Percentiles rank a stretch among this genome's conserved stretches.
Conservation (phyloP, 2,797 vertebrate species). For the Macroramphosus scolopax region DNA sequence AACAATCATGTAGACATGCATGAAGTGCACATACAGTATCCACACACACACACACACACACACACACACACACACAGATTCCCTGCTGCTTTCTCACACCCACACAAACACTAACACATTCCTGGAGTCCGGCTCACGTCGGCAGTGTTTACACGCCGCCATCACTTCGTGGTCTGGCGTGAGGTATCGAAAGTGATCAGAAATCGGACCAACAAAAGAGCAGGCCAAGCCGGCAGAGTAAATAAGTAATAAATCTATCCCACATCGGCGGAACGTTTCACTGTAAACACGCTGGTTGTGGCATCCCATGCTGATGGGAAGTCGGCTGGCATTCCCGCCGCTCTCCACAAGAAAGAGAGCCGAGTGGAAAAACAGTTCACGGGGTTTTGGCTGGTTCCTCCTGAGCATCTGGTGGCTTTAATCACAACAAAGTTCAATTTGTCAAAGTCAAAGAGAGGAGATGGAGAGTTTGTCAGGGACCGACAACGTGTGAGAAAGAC, state of each 20-base stretch:
- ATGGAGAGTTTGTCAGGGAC: conserved; percentile 16
- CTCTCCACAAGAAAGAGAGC: conserved; percentile 69
- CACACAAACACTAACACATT: conserved; percentile 56
- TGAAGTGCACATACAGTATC: neutral
- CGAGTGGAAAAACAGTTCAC: conserved; percentile 54
- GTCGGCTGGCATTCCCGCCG: conserved; percentile 66
- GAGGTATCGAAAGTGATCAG: conserved; percentile 73
- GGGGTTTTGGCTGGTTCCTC: conserved; percentile 33
- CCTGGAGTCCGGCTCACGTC: conserved; percentile 39
- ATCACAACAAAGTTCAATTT: conserved; percentile 67
- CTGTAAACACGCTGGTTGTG: conserved; percentile 71
- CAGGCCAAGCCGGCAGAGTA: conserved; percentile 62
- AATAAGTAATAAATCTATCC: conserved; percentile 79
- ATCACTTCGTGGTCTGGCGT: conserved; percentile 70
- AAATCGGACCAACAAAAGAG: conserved; percentile 49
- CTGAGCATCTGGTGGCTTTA: conserved; percentile 68
- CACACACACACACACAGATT: conserved; percentile 31
- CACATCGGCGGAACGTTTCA: conserved; percentile 64
- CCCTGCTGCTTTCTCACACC: conserved; percentile 43
- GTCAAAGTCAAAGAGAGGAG: conserved; percentile 48
- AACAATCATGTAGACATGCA: no score
- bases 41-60: conserved; percentile 17
- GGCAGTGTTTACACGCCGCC: conserved; percentile 67
- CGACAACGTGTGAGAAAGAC: conserved; percentile 33
- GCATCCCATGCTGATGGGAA: conserved; percentile 62